Conservation (phyloP, 2,797 vertebrate species). For the Karalla daura region DNA sequence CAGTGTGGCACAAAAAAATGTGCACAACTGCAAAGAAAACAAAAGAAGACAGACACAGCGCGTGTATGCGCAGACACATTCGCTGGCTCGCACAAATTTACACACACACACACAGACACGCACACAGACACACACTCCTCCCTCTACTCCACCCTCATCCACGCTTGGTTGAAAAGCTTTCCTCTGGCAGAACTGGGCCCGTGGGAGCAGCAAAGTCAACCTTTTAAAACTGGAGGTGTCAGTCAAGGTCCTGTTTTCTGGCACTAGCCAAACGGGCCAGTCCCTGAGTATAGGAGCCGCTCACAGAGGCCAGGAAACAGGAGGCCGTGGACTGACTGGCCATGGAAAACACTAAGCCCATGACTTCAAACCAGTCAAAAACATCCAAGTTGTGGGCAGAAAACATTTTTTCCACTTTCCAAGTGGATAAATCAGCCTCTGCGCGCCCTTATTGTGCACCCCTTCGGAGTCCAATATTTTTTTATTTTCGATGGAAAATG, state of each 20-base stretch:
- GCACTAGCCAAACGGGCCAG: slow-evolving; percentile 58
- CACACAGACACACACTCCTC: slow-evolving; percentile 29
- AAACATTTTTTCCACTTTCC: slow-evolving; percentile 32
- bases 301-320: slow-evolving; percentile 69
- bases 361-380: slow-evolving; percentile 48
- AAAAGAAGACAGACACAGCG: slow-evolving; percentile 43
- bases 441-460: slow-evolving; percentile 3
- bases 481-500: slow-evolving; percentile 19
- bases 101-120: slow-evolving; percentile 13
- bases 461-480: slow-evolving; percentile 13
- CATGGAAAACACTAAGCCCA: slow-evolving; percentile 58
- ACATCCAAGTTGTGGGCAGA: slow-evolving; percentile 28
- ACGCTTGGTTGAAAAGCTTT: slow-evolving; percentile 74
- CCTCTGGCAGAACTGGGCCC: slow-evolving; percentile 72
- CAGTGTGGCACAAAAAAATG: slow-evolving; percentile 37
- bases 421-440: slow-evolving; percentile 30
- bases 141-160: slow-evolving; percentile 56
- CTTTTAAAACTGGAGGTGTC: slow-evolving; percentile 82
- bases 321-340: slow-evolving; percentile 56
- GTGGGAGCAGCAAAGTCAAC: slow-evolving; percentile 76
- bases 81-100: slow-evolving; percentile 27
- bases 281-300: slow-evolving; percentile 56
- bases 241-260: slow-evolving; percentile 74
- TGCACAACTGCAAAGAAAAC: slow-evolving; percentile 35
- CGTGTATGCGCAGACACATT: slow-evolving; percentile 41